Evolutionary conservation across 2,888 invertebrate genomes (phyloP), one percentile per base, ranked within the genome.

Genomic region (Camponotus fellah): DNA sequence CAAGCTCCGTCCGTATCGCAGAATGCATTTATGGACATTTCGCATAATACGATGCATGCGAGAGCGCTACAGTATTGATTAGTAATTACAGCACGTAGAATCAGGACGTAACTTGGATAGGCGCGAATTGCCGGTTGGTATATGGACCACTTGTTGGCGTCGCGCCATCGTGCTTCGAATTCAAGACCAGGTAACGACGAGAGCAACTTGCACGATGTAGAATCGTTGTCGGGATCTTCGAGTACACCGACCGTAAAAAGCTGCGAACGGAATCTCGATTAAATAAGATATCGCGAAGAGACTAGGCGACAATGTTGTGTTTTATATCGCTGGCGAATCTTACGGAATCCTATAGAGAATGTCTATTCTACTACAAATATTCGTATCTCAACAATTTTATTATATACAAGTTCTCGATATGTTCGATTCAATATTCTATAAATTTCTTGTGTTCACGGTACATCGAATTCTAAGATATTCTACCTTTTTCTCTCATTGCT

Each of bases 81-180:
- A 92, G 93, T 92, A 94, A 94, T 94, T 94, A 93, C 92, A 86
- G 89, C 92, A 94, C 93, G 93, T 93, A 93, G 93, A 86, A 92
- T 92, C 92, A 90, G 91, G 88, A 91, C 88, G 89, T 89, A 90
- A 89, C 86, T 80, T 77, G 88, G 87, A 85, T 91, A 92, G 91
- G 91, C 91, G 91, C 86, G 88, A 88, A 92, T 88, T 88, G 87
- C 87, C 87, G 88, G 89, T 88, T 94, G 91, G 91, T 94, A 93
- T 93, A 94, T 94, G 92, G 93, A 93, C 94, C 94, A 94, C 94
- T 93, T 94, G 94, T 94, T 94, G 94, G 93, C 89, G 89, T 90
- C 82, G 83, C 90, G 86, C 85, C 83, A 86, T 85, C 93, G 94
- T 93, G 94, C 93, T 86, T 88, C 88, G 93, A 93, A 94, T 94